phyloP scores from a whole-genome alignment of 92 coral and sea anemone genomes.

The Bergia puertoricense region DNA sequence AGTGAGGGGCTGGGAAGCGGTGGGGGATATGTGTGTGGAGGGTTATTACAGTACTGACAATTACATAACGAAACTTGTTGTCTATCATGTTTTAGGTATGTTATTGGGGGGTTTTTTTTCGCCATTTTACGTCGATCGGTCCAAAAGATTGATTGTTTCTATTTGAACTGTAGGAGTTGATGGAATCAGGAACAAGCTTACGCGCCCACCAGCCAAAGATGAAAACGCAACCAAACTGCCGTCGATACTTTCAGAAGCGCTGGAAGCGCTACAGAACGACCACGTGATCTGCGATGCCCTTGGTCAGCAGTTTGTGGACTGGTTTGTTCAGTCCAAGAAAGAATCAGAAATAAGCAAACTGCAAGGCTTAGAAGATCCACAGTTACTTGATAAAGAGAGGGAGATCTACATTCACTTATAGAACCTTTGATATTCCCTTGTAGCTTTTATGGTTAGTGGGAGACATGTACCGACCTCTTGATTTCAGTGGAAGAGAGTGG shows the following conservation, averaged over 20 bases:
- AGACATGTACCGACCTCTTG: too few relatives aligned
- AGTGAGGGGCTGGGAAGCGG: too few relatives aligned
- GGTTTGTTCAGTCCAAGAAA: slow-evolving; percentile 22
- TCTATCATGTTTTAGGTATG: too few relatives aligned
- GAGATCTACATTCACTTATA: slow-evolving; percentile 18
- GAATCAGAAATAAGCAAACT: slow-evolving; percentile 1
- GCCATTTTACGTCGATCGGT: neutral
- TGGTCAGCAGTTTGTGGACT: slow-evolving; percentile 41
- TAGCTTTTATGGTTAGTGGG: too few relatives aligned
- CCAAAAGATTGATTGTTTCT: neutral
- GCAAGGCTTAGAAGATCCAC: neutral
- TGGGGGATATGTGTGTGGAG: too few relatives aligned
- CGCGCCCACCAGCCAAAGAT: slow-evolving; percentile 25
- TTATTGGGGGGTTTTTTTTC: neutral
- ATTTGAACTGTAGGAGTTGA: slow-evolving; percentile 13
- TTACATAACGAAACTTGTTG: too few relatives aligned
- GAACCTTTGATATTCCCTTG: neutral
- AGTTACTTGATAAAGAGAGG: slow-evolving; percentile 12
- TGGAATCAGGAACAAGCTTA: slow-evolving; percentile 18
- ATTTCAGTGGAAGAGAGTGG: too few relatives aligned
- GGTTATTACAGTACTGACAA: too few relatives aligned
- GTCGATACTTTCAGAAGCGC: slow-evolving; percentile 10
- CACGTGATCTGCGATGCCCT: slow-evolving; percentile 30
- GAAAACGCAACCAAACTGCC: slow-evolving; percentile 5
- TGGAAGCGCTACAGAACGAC: slow-evolving; percentile 5